Conservation (phyloP, 35 echinoderm and acorn worm genomes). For the Apostichopus parvimensis region DNA sequence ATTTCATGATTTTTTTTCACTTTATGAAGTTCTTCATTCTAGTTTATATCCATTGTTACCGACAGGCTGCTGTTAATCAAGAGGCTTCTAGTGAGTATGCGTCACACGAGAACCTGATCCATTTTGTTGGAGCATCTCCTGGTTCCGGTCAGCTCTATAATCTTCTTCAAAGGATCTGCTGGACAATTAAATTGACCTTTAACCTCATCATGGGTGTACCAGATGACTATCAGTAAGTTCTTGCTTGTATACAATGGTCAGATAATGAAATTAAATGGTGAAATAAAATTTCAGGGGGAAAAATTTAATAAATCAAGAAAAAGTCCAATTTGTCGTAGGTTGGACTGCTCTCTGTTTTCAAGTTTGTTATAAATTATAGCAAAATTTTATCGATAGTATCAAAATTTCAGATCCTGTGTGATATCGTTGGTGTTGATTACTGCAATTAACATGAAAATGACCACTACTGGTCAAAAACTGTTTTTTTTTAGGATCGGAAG, state of each 20-base stretch:
- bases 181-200: conserved; percentile 69
- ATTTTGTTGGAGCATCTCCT: conserved; percentile 89
- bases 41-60: neutral
- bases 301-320: too few relatives aligned
- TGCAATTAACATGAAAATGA: neutral
- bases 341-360: neutral
- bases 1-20: too few relatives aligned
- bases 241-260: neutral
- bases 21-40: neutral
- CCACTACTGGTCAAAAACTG: neutral
- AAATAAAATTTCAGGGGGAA: too few relatives aligned
- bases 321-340: neutral
- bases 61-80: conserved; percentile 8
- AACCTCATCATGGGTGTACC: conserved; percentile 67
- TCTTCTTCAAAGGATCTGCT: conserved; percentile 72
- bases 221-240: conserved; percentile 89
- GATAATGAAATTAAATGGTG: too few relatives aligned
- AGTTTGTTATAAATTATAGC: too few relatives aligned
- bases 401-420: too few relatives aligned
- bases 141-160: conserved; percentile 64
- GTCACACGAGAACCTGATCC: conserved; percentile 34
- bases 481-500: neutral
- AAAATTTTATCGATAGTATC: too few relatives aligned
- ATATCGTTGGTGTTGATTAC: too few relatives aligned
- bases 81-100: neutral